Conservation (phyloP, 2,797 vertebrate genomes). For the Threskiornis aethiopicus region DNA sequence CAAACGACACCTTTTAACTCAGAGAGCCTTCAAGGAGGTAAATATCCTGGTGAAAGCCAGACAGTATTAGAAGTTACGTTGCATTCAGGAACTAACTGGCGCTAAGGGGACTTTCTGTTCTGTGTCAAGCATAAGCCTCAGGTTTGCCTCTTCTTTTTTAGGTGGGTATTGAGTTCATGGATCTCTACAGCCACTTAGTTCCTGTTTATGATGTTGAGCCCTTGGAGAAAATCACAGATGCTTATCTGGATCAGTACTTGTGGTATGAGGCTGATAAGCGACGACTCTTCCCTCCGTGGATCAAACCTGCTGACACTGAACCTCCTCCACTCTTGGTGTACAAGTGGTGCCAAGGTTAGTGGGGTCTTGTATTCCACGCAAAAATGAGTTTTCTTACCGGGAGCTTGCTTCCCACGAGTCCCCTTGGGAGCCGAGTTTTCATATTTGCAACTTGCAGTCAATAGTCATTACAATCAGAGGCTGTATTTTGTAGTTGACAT, state of each 20-base stretch:
- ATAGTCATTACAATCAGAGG: not conserved
- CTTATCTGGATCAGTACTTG: conserved; percentile 97
- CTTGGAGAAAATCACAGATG: conserved; percentile 98
- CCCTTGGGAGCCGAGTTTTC: not conserved
- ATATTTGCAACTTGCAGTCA: not conserved
- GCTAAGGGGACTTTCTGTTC: not conserved
- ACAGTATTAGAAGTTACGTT: fast-evolving
- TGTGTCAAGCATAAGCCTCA: not conserved
- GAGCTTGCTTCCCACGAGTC: not conserved
- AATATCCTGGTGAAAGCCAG: not conserved
- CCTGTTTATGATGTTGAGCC: conserved; percentile 98
- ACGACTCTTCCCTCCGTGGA: conserved; percentile 97
- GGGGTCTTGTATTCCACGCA: not conserved
- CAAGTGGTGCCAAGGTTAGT: conserved; percentile 98
- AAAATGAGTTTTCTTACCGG: fast-evolving
- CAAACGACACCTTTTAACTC: conserved; percentile 98
- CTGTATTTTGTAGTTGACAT: not conserved
- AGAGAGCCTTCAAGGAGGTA: conserved; percentile 99
- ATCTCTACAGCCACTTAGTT: conserved; percentile 97
- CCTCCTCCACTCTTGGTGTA: conserved; percentile 96
- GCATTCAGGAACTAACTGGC: not conserved
- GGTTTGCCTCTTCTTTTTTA: conserved; percentile 34
- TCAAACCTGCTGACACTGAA: conserved; percentile 98
- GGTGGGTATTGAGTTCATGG: conserved; percentile 99
- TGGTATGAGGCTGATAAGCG: conserved; percentile 99